These are phyloP conservation scores for Heterocephalus glaber DNA, from an alignment of 2,113 vertebrate species.

Conservation along the genomic window DNA sequence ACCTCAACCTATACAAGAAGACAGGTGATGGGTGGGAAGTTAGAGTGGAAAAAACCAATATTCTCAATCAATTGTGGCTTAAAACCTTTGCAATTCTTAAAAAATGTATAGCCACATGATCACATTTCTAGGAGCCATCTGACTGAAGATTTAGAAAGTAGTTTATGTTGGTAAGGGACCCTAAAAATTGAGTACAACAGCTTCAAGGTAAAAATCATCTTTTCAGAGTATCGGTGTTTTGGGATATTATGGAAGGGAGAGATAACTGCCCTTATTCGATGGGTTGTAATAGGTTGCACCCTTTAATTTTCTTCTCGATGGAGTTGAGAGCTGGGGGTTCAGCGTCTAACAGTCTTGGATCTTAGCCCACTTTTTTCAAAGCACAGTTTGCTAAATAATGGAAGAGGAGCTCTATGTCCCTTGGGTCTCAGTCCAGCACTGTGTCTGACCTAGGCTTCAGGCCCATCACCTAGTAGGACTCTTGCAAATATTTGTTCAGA, in stretches of 20 bases:
- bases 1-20: background rate
- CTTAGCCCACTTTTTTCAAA: background rate
- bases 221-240: background rate
- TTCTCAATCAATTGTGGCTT: background rate
- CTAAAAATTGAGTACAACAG: background rate
- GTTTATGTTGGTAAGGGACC: accelerated
- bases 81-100: background rate
- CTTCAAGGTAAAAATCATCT: background rate
- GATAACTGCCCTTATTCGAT: too few relatives aligned
- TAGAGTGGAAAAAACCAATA: background rate
- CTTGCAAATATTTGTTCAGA: background rate
- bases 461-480: background rate
- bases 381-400: background rate
- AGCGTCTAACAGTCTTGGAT: background rate
- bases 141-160: background rate
- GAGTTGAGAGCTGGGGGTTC: background rate
- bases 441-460: background rate
- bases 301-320: background rate
- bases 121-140: background rate
- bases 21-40: background rate
- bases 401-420: background rate
- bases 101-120: background rate
- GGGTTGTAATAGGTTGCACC: background rate
- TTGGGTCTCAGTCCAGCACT: background rate
- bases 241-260: background rate